Percentiles rank a stretch among this genome's conserved stretches.
Conservation (phyloP, 2,113 vertebrate species). For the Tricholaema leucomelas region DNA sequence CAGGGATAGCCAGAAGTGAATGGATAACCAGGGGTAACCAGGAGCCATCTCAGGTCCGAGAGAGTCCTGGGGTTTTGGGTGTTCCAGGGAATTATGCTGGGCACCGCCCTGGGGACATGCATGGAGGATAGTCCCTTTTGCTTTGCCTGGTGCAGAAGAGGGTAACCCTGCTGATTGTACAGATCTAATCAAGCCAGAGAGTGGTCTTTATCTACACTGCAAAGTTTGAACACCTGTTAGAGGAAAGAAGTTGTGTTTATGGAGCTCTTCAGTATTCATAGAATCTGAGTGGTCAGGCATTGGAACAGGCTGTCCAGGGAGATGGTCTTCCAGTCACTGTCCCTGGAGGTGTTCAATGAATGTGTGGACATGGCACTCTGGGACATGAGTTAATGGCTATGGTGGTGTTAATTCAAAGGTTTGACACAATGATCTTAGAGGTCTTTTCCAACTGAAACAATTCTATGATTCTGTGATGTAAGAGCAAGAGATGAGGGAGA, state of each 20-base stretch:
- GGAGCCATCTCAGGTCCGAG: background rate
- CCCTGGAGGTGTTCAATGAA: too few species aligned
- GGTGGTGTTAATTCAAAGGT: too few species aligned
- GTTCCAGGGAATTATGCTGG: background rate
- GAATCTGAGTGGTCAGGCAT: background rate
- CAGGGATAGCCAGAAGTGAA: background rate
- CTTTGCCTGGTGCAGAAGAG: fast-evolving
- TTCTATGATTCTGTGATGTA: background rate
- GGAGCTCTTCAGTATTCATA: background rate
- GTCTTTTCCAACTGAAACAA: too few species aligned
- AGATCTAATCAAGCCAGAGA: background rate
- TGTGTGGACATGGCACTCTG: too few species aligned
- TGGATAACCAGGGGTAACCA: fast-evolving
- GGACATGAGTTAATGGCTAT: too few species aligned
- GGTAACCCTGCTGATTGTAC: fast-evolving
- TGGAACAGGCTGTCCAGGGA: too few species aligned
- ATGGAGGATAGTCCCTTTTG: fast-evolving
- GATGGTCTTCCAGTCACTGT: too few species aligned
- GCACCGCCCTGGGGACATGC: fast-evolving
- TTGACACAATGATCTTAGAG: too few species aligned
- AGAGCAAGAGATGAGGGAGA: background rate
- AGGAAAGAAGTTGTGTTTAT: background rate
- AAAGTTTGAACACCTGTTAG: background rate
- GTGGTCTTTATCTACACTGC: background rate
- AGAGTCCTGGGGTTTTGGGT: background rate